These are phyloP conservation scores for Lasioglossum baleicum DNA, from an alignment of 1,140 invertebrate genomes.

Conservation along the genomic window DNA sequence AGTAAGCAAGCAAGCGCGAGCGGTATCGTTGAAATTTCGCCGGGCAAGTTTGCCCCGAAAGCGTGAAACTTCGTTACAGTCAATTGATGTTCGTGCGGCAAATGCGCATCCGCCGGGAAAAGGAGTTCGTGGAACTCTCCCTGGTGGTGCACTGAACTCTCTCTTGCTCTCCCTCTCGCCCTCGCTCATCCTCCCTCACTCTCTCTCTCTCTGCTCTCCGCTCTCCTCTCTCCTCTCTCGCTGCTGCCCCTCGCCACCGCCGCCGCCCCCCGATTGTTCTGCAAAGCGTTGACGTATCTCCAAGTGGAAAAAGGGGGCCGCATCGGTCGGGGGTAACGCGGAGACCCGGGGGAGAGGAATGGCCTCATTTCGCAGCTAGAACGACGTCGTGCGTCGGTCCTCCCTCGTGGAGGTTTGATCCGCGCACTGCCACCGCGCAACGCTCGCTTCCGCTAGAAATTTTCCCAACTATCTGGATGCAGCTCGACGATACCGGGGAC, in stretches of 20 bases:
- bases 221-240: too few species aligned
- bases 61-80: conserved; percentile 59
- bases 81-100: conserved; percentile 48
- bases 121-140: conserved; percentile 53
- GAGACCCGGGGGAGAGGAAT: conserved; percentile 59
- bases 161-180: conserved; percentile 8
- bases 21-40: conserved; percentile 4
- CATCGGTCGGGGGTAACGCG: conserved; percentile 46
- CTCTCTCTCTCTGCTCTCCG: not conserved
- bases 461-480: conserved; percentile 2
- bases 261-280: conserved; percentile 51
- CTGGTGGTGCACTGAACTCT: conserved; percentile 60
- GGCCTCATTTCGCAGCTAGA: conserved; percentile 65
- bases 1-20: not conserved
- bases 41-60: conserved; percentile 44
- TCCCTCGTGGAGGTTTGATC: conserved; percentile 53
- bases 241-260: not conserved
- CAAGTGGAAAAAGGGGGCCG: conserved; percentile 62
- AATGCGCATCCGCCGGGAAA: conserved; percentile 49
- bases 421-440: conserved; percentile 20
- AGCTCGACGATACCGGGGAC: not conserved
- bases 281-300: conserved; percentile 64
- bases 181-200: not conserved
- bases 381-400: conserved; percentile 53
- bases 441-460: conserved; percentile 18